A percentile compares a stretch with the other conserved stretches of the same genome.
These are phyloP conservation scores for Ancistrus triradiatus DNA, from an alignment of 2,113 vertebrate genomes.

Conservation along the genomic window DNA sequence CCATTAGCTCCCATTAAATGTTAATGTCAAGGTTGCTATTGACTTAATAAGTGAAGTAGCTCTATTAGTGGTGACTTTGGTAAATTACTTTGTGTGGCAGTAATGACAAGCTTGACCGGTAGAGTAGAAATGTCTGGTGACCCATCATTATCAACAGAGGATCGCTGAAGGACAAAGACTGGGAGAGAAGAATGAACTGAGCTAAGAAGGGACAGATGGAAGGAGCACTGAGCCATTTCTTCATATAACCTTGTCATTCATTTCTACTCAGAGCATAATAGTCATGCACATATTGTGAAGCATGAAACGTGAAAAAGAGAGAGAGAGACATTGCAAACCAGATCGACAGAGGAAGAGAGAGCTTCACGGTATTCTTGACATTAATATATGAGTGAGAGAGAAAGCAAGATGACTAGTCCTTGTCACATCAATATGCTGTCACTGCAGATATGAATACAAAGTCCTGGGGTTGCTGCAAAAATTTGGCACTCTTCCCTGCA, in stretches of 20 bases:
- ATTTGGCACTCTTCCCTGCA: not conserved
- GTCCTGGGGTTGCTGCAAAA: not conserved
- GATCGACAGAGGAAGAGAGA: not conserved
- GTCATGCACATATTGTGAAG: not conserved
- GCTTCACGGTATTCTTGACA: not conserved
- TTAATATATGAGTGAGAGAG: constrained; percentile 1
- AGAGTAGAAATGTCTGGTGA: constrained; percentile 43
- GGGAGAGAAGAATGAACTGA: constrained; percentile 36
- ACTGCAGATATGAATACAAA: not conserved
- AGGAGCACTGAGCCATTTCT: constrained; percentile 10
- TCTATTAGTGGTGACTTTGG: constrained; percentile 57
- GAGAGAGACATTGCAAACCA: not conserved
- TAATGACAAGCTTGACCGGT: not conserved
- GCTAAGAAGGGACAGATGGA: constrained; percentile 1
- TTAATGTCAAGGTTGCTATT: constrained; percentile 68
- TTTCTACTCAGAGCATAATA: not conserved
- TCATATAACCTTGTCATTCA: constrained; percentile 42
- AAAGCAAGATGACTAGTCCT: constrained; percentile 2
- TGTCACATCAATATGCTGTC: not conserved
- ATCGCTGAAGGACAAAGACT: constrained; percentile 17
- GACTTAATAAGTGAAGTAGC: constrained; percentile 63
- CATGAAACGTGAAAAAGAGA: not conserved
- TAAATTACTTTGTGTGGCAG: constrained; percentile 41
- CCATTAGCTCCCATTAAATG: constrained; percentile 67
- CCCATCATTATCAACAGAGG: constrained; percentile 3